Percentiles rank a stretch among this genome's conserved stretches.
phyloP scores from a whole-genome alignment of 2,797 vertebrate genomes.

The Molothrus aeneus region DNA sequence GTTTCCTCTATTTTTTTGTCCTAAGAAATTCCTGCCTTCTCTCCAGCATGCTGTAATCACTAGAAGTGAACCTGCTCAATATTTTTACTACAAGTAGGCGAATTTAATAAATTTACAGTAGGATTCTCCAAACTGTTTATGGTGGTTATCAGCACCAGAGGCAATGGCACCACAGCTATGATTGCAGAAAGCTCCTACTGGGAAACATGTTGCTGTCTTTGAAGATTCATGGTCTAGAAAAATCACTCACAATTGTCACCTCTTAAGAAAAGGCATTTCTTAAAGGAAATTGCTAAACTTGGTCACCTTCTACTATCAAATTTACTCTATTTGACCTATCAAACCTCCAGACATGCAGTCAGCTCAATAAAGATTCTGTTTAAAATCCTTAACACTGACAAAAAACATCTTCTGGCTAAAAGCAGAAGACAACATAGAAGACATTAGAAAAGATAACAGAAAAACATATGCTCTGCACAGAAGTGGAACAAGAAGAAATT shows the following conservation, averaged over 20 bases:
- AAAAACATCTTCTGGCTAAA: background rate
- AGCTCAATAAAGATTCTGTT: background rate
- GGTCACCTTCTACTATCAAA: background rate
- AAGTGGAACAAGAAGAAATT: background rate
- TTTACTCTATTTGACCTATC: background rate
- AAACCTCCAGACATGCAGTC: background rate
- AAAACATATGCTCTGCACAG: background rate
- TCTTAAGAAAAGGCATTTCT: background rate
- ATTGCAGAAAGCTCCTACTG: background rate
- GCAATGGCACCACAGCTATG: background rate
- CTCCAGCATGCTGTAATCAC: background rate
- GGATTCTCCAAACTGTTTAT: background rate
- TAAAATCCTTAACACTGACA: background rate
- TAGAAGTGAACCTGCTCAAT: background rate
- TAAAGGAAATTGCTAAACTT: background rate
- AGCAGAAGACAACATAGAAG: background rate
- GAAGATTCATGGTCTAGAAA: background rate
- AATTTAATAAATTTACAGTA: background rate
- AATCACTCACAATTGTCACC: background rate
- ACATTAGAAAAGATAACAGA: background rate
- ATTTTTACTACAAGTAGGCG: background rate
- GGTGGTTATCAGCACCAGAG: background rate
- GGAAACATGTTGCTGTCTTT: background rate
- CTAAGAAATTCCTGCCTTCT: background rate
- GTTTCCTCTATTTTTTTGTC: background rate